Percentiles rank a stretch among this genome's conserved stretches.
These are phyloP conservation scores for Corynorhinus townsendii DNA, from an alignment of 2,113 vertebrate genomes.

Conservation along the genomic window DNA sequence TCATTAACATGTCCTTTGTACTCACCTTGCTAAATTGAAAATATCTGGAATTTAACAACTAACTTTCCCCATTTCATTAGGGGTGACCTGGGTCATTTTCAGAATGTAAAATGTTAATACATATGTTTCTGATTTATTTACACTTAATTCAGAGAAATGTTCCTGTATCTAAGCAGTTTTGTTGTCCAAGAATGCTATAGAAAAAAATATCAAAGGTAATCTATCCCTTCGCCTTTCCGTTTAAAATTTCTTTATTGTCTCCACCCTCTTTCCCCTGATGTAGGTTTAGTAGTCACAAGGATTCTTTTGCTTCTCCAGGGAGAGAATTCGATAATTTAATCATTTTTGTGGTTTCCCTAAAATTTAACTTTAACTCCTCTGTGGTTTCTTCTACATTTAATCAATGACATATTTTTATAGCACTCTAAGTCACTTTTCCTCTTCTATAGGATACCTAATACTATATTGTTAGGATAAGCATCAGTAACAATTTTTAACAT, in stretches of 20 bases:
- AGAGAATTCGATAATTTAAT: conserved; percentile 32
- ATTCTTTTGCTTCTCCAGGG: background rate
- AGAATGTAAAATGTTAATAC: conserved; percentile 29
- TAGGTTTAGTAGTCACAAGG: background rate
- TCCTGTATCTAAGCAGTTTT: conserved; percentile 22
- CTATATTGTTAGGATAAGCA: background rate
- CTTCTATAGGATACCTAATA: background rate
- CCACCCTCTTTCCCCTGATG: background rate
- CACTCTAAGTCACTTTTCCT: background rate
- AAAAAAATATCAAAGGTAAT: conserved; percentile 10
- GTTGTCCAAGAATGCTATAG: conserved; percentile 34
- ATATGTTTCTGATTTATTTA: conserved; percentile 66
- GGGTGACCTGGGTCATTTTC: background rate
- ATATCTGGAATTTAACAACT: conserved; percentile 28
- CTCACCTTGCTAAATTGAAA: background rate
- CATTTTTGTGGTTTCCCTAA: conserved; percentile 33
- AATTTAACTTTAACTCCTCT: conserved; percentile 39
- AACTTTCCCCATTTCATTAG: background rate
- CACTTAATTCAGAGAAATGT: conserved; percentile 47
- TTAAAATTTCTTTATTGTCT: conserved; percentile 4
- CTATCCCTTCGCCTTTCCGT: background rate
- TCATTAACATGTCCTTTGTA: background rate
- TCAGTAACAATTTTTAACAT: background rate
- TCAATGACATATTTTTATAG: background rate
- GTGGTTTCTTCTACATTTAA: conserved; percentile 3